Conservation (phyloP, 2,888 invertebrate species). For the Plagodis dolabraria region DNA sequence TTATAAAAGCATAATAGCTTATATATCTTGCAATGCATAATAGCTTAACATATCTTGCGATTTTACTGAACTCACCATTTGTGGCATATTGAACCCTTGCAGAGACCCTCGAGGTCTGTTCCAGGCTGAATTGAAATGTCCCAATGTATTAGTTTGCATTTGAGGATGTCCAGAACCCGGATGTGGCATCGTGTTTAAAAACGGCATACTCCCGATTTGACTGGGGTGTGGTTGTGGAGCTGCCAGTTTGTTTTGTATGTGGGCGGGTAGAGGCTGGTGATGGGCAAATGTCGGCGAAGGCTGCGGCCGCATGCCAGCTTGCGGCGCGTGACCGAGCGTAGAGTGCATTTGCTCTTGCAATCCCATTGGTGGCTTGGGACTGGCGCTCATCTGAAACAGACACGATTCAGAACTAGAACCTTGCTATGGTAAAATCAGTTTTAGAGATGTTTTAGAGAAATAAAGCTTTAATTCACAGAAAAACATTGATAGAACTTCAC, state of each 20-base stretch:
- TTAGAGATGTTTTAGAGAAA: too few relatives aligned
- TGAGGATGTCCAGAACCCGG: slow-evolving; percentile 38
- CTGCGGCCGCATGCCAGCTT: slow-evolving; percentile 24
- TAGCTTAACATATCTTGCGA: too few relatives aligned
- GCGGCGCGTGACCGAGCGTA: slow-evolving; percentile 51
- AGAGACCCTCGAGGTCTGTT: slow-evolving; percentile 63
- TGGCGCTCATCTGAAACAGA: slow-evolving; percentile 54
- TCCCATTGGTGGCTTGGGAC: slow-evolving; percentile 60
- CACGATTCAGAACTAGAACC: not conserved
- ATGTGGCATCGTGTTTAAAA: slow-evolving; percentile 59
- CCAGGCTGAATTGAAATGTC: slow-evolving; percentile 63
- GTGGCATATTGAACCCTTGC: slow-evolving; percentile 64
- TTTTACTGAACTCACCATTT: slow-evolving; percentile 51
- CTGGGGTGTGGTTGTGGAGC: slow-evolving; percentile 31
- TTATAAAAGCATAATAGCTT: too few relatives aligned
- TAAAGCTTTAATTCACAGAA: too few relatives aligned
- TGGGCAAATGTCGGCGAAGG: slow-evolving; percentile 23
- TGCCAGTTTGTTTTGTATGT: slow-evolving; percentile 56
- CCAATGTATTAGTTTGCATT: slow-evolving; percentile 58
- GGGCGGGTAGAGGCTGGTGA: slow-evolving; percentile 42
- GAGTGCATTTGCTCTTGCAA: slow-evolving; percentile 59
- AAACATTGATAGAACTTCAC: too few relatives aligned
- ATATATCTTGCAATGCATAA: too few relatives aligned
- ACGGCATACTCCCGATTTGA: slow-evolving; percentile 73
- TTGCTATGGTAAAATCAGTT: too few relatives aligned